Evolutionary conservation across 2,113 vertebrate species (phyloP), one percentile per base, ranked within the genome.

Genomic region (Hippocampus abdominalis): DNA sequence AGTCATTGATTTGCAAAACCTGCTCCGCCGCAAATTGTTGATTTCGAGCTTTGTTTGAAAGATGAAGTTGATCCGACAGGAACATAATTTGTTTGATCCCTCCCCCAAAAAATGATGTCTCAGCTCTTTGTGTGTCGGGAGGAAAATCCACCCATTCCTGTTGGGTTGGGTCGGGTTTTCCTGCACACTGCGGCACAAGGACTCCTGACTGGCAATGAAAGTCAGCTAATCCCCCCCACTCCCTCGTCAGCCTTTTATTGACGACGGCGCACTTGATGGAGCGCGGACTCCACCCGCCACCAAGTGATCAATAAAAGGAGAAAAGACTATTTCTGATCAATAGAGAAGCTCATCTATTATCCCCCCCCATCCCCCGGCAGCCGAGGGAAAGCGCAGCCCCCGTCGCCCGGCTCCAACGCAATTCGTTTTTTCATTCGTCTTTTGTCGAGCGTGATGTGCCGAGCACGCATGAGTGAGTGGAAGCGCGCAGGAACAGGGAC

Each of bases 311-410:
- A 85, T 84, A 69, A 3, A 62, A 54, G 4, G 57, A 48, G 54
- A 78, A 67, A 36, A 65, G 72, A 76, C 10, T 36, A 59, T 79
- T 68, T 53, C 18, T 23, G 61, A 80, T 88, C 81, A 60, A 86
- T 87, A 69, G 23, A 4, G 54, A 18, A 65, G 62, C 63, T 80
- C 67, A 78, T 84, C 68, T 72, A 66, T 77, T 65, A 54, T 32
- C 64, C 18, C 32, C n/a, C 27, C 29, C 64, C 18, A 4, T n/a
- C 27, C 29, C 32, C 11, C 4, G 23, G 67, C 70, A 23, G 67
- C 70, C 36, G 46, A 61, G 20, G 40, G 44, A 42, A 49, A 46
- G 69, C 74, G 68, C 2, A 20, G 20, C 49, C 49, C 49, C 20
- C 32, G 49, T 51, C 25, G 11, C 23, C 32, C 42, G 64, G 62